A percentile compares a stretch with the other conserved stretches of the same genome.
phyloP scores from a whole-genome alignment of 2,113 vertebrate genomes.

The Paradoxurus hermaphroditus region DNA sequence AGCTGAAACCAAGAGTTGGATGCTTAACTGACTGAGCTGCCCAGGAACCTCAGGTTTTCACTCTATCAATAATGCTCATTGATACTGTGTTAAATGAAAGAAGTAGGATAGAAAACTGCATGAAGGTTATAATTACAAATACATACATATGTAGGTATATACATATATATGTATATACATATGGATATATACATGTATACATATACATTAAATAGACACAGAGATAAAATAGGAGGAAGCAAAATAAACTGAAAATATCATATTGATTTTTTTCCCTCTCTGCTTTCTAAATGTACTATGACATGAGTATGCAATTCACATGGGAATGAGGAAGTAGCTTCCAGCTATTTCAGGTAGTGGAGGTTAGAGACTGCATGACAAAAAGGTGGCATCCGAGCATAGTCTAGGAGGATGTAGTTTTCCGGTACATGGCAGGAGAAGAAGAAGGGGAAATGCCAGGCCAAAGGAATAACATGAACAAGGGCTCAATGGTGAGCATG shows the following conservation, averaged over 20 bases:
- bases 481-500: too few relatives aligned
- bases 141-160: neutral
- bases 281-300: neutral
- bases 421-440: neutral
- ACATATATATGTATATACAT: neutral
- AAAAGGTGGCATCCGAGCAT: neutral
- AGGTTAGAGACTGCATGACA: neutral
- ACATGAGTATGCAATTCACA: neutral
- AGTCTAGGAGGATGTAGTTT: neutral
- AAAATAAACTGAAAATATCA: neutral
- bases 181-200: neutral
- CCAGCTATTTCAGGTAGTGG: neutral
- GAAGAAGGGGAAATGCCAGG: neutral
- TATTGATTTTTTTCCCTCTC: neutral
- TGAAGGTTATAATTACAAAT: slow-evolving; percentile 21
- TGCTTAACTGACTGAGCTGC: too few relatives aligned
- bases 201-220: neutral
- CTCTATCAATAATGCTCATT: neutral
- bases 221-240: neutral
- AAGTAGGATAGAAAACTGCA: neutral
- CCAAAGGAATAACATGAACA: neutral
- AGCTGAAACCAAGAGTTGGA: too few relatives aligned
- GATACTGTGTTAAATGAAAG: neutral
- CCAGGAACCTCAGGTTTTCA: neutral
- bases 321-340: neutral